A percentile compares a stretch with the other conserved stretches of the same genome.
These are phyloP conservation scores for Cirrhinus molitorella DNA, from an alignment of 2,797 vertebrate genomes.

Conservation along the genomic window DNA sequence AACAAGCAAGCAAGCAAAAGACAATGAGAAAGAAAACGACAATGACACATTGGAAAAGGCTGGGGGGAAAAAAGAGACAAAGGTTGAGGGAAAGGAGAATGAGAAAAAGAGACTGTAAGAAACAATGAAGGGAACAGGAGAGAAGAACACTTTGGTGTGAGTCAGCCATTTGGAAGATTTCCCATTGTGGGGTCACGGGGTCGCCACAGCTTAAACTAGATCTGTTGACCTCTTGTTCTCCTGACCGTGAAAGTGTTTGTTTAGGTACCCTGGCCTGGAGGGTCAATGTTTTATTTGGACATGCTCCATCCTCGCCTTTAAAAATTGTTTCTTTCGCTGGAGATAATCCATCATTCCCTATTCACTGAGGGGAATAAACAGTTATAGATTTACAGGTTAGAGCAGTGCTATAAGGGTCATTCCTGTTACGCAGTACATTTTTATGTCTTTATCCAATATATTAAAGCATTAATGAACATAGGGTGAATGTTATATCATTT, in stretches of 20 bases:
- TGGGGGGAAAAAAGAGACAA: slow-evolving; percentile 4
- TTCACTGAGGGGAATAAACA: slow-evolving; percentile 37
- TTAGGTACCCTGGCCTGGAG: slow-evolving; percentile 21
- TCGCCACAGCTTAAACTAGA: slow-evolving; percentile 46
- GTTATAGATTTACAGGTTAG: slow-evolving; percentile 21
- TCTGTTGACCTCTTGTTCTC: slow-evolving; percentile 45
- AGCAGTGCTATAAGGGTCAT: not conserved
- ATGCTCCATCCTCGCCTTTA: slow-evolving; percentile 18
- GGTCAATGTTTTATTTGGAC: slow-evolving; percentile 46
- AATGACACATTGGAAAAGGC: not conserved
- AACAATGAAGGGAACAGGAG: slow-evolving; percentile 23
- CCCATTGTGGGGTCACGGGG: slow-evolving; percentile 30
- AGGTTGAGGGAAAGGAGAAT: slow-evolving; percentile 9
- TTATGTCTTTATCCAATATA: not conserved
- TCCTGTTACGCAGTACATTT: not conserved
- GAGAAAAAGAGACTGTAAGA: slow-evolving; percentile 15
- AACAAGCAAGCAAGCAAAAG: slow-evolving; percentile 7
- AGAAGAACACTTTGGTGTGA: slow-evolving; percentile 1
- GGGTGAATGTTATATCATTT: not conserved
- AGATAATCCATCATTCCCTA: slow-evolving; percentile 39
- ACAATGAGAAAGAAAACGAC: not conserved
- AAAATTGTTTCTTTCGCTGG: not conserved
- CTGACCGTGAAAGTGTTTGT: slow-evolving; percentile 16
- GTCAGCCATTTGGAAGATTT: slow-evolving; percentile 38
- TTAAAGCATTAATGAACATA: not conserved